Conservation (phyloP, 2,888 invertebrate species). For the Eubasilissa splendida region DNA sequence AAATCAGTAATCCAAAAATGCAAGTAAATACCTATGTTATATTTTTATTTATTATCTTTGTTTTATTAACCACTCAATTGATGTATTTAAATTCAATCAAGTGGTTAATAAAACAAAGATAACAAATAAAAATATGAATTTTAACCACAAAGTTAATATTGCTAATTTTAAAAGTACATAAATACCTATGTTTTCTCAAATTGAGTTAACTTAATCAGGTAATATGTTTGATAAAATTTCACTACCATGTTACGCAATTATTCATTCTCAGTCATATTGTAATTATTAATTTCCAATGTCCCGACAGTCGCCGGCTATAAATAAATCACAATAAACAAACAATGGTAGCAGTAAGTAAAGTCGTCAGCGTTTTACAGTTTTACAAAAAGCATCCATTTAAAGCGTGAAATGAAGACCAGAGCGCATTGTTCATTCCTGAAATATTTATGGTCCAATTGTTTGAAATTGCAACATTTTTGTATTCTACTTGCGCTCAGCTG, state of each 20-base stretch:
- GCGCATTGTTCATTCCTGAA: slow-evolving; percentile 38
- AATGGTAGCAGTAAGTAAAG: slow-evolving; percentile 50
- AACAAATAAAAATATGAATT: too few species aligned
- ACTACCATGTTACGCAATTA: slow-evolving; percentile 22
- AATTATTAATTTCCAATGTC: neutral
- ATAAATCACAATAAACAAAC: slow-evolving; percentile 53
- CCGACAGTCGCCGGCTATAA: neutral
- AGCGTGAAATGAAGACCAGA: slow-evolving; percentile 43
- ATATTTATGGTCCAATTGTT: slow-evolving; percentile 55
- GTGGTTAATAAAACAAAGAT: too few species aligned
- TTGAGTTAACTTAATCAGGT: too few species aligned
- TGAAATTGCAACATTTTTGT: slow-evolving; percentile 36
- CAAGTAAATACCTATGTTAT: too few species aligned
- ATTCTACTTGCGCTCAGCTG: neutral
- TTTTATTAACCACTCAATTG: too few species aligned
- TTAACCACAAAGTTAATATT: too few species aligned
- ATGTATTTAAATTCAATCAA: too few species aligned
- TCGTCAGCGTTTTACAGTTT: slow-evolving; percentile 54
- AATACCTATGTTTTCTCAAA: too few species aligned
- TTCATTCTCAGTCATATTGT: neutral
- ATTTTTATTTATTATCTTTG: too few species aligned
- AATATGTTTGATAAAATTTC: too few species aligned
- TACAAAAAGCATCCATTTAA: slow-evolving; percentile 42
- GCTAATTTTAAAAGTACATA: too few species aligned
- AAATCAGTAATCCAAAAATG: too few species aligned